A percentile compares a stretch with the other conserved stretches of the same genome.
Evolutionary conservation across 1,140 invertebrate species (phyloP).

Genomic region (Archegozetes longisetosus): DNA sequence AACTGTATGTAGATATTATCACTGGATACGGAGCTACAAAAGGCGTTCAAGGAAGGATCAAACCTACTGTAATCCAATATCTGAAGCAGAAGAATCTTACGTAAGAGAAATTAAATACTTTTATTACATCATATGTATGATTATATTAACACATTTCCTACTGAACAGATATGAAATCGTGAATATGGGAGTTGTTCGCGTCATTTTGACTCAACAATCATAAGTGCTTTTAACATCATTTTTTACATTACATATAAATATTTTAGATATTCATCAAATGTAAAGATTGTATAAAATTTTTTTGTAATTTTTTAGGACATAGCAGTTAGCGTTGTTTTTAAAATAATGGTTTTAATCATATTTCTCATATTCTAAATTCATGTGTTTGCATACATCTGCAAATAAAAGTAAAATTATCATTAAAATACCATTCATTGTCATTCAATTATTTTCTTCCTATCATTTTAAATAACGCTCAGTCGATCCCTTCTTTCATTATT

Average conservation of each 20-base stretch:
- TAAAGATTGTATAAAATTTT: neutral
- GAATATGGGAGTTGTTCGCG: conserved; percentile 2
- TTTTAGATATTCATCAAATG: neutral
- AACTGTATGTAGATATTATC: conserved; percentile 2
- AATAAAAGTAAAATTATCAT: neutral
- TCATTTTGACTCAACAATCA: neutral
- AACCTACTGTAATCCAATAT: conserved; percentile 11
- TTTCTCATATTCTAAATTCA: too few relatives aligned
- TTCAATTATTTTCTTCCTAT: too few relatives aligned
- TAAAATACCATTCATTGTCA: too few relatives aligned
- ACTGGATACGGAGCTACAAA: conserved; percentile 8
- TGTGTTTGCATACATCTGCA: neutral
- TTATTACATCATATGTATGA: neutral
- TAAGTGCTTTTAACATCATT: neutral
- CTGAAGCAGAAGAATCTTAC: neutral
- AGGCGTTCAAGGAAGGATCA: neutral
- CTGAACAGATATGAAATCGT: neutral
- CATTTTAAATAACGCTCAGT: too few relatives aligned
- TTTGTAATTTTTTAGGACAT: neutral
- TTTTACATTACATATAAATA: neutral
- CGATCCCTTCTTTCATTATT: too few relatives aligned
- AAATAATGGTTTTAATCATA: too few relatives aligned
- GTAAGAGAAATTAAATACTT: neutral
- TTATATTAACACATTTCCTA: neutral
- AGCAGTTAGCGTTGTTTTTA: neutral